Base-by-base conservation (phyloP, 2,113 vertebrate genomes). In the Mesembrinibis cayennensis region DNA sequence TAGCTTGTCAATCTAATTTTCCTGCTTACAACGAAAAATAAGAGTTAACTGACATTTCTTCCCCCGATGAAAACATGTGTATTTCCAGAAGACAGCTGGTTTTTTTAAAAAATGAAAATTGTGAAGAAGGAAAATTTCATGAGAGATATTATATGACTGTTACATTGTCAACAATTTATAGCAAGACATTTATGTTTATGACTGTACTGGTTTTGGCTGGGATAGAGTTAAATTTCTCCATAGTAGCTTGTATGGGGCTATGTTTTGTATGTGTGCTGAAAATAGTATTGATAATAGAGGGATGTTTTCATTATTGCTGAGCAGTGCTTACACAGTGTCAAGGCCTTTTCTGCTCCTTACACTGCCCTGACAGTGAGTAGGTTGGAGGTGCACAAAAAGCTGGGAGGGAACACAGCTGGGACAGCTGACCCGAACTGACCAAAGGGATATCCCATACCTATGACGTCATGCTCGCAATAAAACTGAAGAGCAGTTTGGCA, bases 361-460 rank as follows among this genome's bases (percentile, higher is more conserved):
- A 22, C 13, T 13, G 11, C 30, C 13, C 13, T 5, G 4, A 6
- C 16, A 55, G 40, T 1, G 0, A 47, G 9, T 6, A 44, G 9
- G 30, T 2, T 47, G 16, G 14, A 18, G 7, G 6, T 49, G 32
- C 25, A 52, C 8, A 59, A 52, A 20, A 45, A 32, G 11, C 12
- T 36, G 29, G 4, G 19, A 71, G 11, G 10, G 6, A 7, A 88
- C 19, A 58, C 40, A 42, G 40, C 40, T 50, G 9, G 6, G 27
- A 50, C 16, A 58, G 44, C 11, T 21, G 56, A 92, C 8, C 6
- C 3, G 15, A 50, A 17, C 3, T 38, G 27, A 56, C 10, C 19
- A 44, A 56, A 50, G 10, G 1, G 3, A 45, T 58, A 50, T 19
- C 9, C 42, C 13, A 25, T 29, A 63, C 7, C 22, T 50, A 55